A percentile compares a stretch with the other conserved stretches of the same genome.
phyloP scores from a whole-genome alignment of 1,140 invertebrate genomes.

The Chelonus insularis region DNA sequence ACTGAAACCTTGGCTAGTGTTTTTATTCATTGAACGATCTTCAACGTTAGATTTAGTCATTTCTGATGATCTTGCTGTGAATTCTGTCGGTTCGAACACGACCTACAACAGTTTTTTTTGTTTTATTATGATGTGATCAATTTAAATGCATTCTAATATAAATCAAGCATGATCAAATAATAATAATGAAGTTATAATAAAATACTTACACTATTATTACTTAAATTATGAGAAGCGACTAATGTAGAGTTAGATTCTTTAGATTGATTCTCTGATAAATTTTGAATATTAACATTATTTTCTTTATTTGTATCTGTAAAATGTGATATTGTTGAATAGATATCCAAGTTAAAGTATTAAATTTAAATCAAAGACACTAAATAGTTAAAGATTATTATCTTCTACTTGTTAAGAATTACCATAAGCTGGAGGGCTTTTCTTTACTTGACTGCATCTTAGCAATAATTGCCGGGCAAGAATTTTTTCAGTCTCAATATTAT shows the following conservation, averaged over 20 bases:
- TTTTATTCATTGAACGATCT: slow-evolving; percentile 20
- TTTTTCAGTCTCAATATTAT: slow-evolving; percentile 33
- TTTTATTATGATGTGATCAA: too few species aligned
- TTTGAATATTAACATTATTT: slow-evolving; percentile 29
- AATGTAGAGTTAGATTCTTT: neutral
- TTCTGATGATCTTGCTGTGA: slow-evolving; percentile 47
- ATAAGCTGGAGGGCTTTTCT: neutral
- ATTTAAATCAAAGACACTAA: slow-evolving; percentile 16
- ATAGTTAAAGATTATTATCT: slow-evolving; percentile 19
- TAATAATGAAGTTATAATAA: too few species aligned
- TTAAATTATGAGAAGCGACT: neutral
- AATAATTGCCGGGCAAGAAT: slow-evolving; percentile 44
- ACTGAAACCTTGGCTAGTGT: slow-evolving; percentile 32
- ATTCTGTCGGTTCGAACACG: slow-evolving; percentile 48
- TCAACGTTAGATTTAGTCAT: slow-evolving; percentile 34
- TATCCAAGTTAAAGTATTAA: neutral
- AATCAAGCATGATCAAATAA: neutral
- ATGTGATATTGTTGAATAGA: slow-evolving; percentile 3
- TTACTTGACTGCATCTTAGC: slow-evolving; percentile 35
- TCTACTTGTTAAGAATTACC: too few species aligned
- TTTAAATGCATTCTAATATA: neutral
- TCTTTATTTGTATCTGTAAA: slow-evolving; percentile 36
- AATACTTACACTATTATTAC: neutral
- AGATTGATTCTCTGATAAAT: slow-evolving; percentile 23
- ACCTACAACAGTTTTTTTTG: slow-evolving; percentile 33